Evolutionary conservation across 2,113 vertebrate species (phyloP).

Genomic region (Periophthalmodon schlosseri): DNA sequence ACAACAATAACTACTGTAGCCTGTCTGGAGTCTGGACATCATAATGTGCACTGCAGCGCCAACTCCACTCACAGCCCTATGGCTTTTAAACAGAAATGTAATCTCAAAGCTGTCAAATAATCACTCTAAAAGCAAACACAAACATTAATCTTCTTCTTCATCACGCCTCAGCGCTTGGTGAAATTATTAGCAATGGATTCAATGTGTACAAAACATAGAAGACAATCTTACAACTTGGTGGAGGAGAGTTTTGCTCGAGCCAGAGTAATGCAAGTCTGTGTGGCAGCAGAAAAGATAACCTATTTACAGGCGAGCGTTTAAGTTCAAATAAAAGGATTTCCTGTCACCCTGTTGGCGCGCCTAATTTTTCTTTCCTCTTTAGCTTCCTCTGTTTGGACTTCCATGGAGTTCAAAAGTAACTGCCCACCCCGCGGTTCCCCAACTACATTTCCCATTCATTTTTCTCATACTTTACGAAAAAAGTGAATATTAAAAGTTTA

Average conservation of each 20-base stretch:
- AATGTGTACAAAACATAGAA: constrained; percentile 2
- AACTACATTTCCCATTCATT: too few species aligned
- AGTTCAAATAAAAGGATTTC: too few species aligned
- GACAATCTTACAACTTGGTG: not conserved
- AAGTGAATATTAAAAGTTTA: too few species aligned
- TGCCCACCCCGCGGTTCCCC: too few species aligned
- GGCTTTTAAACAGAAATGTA: constrained; percentile 3
- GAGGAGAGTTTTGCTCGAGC: not conserved
- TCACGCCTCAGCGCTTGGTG: not conserved
- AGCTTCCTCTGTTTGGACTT: too few species aligned
- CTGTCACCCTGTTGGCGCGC: too few species aligned
- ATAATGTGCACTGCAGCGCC: not conserved
- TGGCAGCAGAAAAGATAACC: too few species aligned
- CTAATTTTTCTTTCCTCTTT: too few species aligned
- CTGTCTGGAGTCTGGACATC: not conserved
- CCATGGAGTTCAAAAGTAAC: too few species aligned
- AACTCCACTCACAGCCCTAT: not conserved
- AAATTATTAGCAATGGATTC: constrained; percentile 6
- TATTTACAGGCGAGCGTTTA: too few species aligned
- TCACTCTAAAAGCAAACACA: constrained; percentile 7
- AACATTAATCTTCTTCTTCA: constrained; percentile 6
- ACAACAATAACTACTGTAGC: not conserved
- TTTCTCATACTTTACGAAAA: too few species aligned
- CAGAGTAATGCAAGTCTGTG: not conserved
- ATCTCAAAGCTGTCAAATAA: constrained; percentile 5